phyloP scores from a whole-genome alignment of 1,140 invertebrate species.

The Potamilus streckersoni region DNA sequence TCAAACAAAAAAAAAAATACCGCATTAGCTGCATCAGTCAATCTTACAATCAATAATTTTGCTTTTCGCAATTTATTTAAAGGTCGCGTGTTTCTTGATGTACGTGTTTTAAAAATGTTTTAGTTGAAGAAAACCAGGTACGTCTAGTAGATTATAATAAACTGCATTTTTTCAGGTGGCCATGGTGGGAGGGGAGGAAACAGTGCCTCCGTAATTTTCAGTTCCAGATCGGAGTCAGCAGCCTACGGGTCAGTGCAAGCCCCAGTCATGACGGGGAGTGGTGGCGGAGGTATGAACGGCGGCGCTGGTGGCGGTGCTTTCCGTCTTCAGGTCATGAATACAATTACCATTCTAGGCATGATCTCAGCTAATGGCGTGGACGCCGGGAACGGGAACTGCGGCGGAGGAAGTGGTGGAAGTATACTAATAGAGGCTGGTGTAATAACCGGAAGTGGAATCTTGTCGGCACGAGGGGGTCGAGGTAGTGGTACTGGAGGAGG shows the following conservation, averaged over 20 bases:
- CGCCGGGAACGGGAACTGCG: not conserved
- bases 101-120: too few relatives aligned
- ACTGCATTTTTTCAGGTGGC: constrained; percentile 11
- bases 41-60: too few relatives aligned
- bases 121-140: too few relatives aligned
- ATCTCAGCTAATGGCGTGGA: constrained; percentile 18
- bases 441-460: constrained; percentile 9
- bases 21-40: too few relatives aligned
- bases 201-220: constrained; percentile 16
- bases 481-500: constrained; percentile 21
- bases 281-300: constrained; percentile 10
- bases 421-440: not conserved
- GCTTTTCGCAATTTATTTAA: too few relatives aligned
- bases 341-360: constrained; percentile 18
- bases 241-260: constrained; percentile 13
- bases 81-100: too few relatives aligned
- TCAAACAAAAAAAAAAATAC: too few relatives aligned
- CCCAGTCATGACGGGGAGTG: constrained; percentile 13
- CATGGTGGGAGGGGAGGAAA: constrained; percentile 23
- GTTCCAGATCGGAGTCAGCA: constrained; percentile 1
- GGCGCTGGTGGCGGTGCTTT: constrained; percentile 21
- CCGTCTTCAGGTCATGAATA: not conserved
- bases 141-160: not conserved
- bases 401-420: constrained; percentile 26
- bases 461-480: constrained; percentile 20